Conservation (phyloP, 1,140 invertebrate species). For the Drosophila repletoides region DNA sequence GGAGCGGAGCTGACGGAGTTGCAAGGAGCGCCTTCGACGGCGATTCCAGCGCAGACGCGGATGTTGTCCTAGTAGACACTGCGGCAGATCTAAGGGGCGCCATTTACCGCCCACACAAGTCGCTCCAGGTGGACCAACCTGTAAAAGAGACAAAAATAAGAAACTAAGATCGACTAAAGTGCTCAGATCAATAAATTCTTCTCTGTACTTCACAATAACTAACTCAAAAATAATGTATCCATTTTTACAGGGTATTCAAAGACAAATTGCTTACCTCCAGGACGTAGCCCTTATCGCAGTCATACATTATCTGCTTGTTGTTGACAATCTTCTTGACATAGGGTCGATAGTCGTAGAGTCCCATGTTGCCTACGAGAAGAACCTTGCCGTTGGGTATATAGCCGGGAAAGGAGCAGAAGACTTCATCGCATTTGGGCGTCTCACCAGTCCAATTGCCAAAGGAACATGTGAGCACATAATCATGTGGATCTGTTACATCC, state of each 20-base stretch:
- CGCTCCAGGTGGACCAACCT: slow-evolving; percentile 92
- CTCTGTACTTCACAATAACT: no score
- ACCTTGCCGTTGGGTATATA: slow-evolving; percentile 95
- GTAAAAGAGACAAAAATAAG: neutral
- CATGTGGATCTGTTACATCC: slow-evolving; percentile 81
- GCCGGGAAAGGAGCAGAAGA: slow-evolving; percentile 97
- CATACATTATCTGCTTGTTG: slow-evolving; percentile 98
- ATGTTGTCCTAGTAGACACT: slow-evolving; percentile 91
- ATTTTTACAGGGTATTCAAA: no score
- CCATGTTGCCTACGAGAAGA: slow-evolving; percentile 97
- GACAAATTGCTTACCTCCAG: slow-evolving; percentile 84
- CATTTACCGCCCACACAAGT: slow-evolving; percentile 81
- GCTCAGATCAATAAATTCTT: no score
- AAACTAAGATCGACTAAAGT: neutral
- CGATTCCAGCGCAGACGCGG: slow-evolving; percentile 91
- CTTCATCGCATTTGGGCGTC: slow-evolving; percentile 92
- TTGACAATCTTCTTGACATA: slow-evolving; percentile 96
- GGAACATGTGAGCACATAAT: slow-evolving; percentile 90
- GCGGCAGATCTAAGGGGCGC: slow-evolving; percentile 75
- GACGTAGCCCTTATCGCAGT: slow-evolving; percentile 95
- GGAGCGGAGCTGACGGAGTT: slow-evolving; percentile 83
- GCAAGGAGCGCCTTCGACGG: slow-evolving; percentile 85
- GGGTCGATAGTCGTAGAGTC: slow-evolving; percentile 97
- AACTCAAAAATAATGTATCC: no score
- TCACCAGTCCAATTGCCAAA: slow-evolving; percentile 97